Conservation (phyloP, 1,140 invertebrate genomes). For the Thaumatotibia leucotreta region DNA sequence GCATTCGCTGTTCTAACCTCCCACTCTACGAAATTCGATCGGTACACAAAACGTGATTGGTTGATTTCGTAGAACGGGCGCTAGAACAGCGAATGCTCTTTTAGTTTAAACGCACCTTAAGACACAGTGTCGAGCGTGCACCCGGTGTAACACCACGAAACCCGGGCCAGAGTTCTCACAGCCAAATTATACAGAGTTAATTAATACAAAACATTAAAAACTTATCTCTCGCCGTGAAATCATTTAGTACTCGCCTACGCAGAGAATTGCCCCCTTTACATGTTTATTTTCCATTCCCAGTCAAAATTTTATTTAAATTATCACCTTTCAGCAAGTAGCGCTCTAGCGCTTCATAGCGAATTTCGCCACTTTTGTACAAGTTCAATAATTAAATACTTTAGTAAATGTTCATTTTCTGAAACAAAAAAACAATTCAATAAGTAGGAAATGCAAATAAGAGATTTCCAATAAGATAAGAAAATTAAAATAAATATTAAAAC, state of each 20-base stretch:
- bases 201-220: slow-evolving; percentile 72
- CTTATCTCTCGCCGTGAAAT: slow-evolving; percentile 41
- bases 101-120: not conserved
- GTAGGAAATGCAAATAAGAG: too few species aligned
- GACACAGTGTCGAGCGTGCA: slow-evolving; percentile 28
- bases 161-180: slow-evolving; percentile 40
- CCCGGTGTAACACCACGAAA: slow-evolving; percentile 21
- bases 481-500: too few species aligned
- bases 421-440: too few species aligned
- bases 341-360: slow-evolving; percentile 26
- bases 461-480: too few species aligned
- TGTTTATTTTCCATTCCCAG: slow-evolving; percentile 71
- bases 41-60: too few species aligned
- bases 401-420: too few species aligned
- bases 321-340: slow-evolving; percentile 24
- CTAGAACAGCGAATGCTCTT: too few species aligned
- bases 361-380: not conserved
- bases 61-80: too few species aligned
- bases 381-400: too few species aligned
- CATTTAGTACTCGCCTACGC: slow-evolving; percentile 59
- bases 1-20: too few species aligned
- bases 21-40: too few species aligned
- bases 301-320: slow-evolving; percentile 64
- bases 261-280: slow-evolving; percentile 53
- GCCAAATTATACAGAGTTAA: slow-evolving; percentile 68